phyloP scores from a whole-genome alignment of 2,888 invertebrate genomes.

The Iphiclides podalirius region DNA sequence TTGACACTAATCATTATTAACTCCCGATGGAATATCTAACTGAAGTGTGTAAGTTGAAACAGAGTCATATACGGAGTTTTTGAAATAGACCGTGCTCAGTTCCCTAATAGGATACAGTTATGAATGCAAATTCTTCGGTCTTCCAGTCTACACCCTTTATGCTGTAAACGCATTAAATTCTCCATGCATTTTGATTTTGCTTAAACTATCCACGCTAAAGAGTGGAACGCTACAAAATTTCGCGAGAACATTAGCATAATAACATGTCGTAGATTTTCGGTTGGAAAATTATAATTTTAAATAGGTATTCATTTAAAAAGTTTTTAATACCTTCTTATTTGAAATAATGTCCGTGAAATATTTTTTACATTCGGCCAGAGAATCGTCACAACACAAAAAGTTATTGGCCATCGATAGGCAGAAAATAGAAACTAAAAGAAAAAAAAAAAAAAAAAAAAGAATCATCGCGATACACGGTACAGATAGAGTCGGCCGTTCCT shows the following conservation, averaged over 20 bases:
- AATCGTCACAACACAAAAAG: no score
- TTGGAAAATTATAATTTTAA: background rate
- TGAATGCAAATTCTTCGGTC: slow-evolving; percentile 20
- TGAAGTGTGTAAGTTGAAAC: no score
- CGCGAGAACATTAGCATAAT: background rate
- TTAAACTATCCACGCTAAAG: background rate
- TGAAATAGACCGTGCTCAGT: no score
- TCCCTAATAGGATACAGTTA: no score
- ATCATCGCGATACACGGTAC: background rate
- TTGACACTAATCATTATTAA: no score
- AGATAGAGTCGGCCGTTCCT: slow-evolving; percentile 4
- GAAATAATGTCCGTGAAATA: no score
- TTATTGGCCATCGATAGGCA: slow-evolving; percentile 18
- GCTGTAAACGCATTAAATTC: slow-evolving; percentile 9
- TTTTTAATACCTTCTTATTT: no score
- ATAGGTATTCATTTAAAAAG: slow-evolving; percentile 11
- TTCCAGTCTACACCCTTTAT: slow-evolving; percentile 5
- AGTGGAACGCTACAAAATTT: background rate
- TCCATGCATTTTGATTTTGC: slow-evolving; percentile 6
- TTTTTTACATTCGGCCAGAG: no score
- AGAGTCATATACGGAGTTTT: no score
- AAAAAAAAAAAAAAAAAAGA: background rate
- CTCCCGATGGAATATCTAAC: no score
- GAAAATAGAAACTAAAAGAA: slow-evolving; percentile 6
- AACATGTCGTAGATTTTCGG: background rate